phyloP scores from a whole-genome alignment of 2,797 vertebrate genomes.

The Passerculus sandwichensis region DNA sequence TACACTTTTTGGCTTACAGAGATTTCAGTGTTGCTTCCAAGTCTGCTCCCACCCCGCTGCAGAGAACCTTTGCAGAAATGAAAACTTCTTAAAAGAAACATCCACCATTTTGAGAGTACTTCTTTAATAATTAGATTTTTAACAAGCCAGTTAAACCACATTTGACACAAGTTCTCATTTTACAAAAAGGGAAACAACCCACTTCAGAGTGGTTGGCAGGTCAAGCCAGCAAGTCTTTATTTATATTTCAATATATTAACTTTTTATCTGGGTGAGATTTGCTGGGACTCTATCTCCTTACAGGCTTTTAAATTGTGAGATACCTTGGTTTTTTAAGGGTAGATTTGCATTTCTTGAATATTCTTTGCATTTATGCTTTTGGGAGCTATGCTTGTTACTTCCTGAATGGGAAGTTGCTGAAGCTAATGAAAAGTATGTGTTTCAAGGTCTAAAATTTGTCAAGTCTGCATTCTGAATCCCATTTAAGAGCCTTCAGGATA shows the following conservation, averaged over 20 bases:
- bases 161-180: background rate
- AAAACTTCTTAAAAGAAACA: background rate
- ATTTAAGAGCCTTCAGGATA: background rate
- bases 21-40: background rate
- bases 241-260: background rate
- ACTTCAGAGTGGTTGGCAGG: background rate
- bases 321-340: background rate
- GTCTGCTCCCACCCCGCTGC: background rate
- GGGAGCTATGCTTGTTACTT: background rate
- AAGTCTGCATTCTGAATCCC: background rate
- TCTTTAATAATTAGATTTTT: background rate
- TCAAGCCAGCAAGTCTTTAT: background rate
- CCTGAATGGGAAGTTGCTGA: background rate
- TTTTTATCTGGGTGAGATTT: background rate
- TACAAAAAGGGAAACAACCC: background rate
- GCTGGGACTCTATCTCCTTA: background rate
- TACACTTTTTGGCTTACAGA: background rate
- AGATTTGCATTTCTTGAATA: background rate
- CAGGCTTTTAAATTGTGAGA: background rate
- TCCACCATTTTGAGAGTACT: constrained; percentile 27
- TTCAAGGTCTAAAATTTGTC: background rate
- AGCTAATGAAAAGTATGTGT: background rate
- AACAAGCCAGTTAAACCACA: background rate
- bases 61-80: background rate
- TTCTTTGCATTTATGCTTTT: background rate